Conservation (phyloP, 2,888 invertebrate genomes). For the Salpingus planirostris region DNA sequence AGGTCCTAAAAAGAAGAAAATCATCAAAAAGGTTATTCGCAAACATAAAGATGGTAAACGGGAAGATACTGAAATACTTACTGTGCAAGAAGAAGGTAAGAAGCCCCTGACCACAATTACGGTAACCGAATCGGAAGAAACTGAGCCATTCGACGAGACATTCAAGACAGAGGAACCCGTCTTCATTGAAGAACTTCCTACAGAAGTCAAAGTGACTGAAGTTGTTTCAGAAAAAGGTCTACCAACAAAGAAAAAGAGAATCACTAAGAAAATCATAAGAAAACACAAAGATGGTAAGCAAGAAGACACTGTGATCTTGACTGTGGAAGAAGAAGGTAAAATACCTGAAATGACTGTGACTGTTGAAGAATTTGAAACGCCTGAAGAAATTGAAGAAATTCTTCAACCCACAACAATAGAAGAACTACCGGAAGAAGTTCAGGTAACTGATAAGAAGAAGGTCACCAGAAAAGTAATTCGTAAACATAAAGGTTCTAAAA, state of each 20-base stretch:
- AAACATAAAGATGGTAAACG: conserved; percentile 33
- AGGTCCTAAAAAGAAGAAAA: conserved; percentile 28
- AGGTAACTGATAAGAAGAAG: conserved; percentile 21
- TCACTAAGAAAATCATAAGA: conserved; percentile 22
- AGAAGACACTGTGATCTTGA: conserved; percentile 31
- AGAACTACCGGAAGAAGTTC: conserved; percentile 21
- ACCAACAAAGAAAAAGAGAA: conserved; percentile 1
- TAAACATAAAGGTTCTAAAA: conserved; percentile 22
- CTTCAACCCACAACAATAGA: conserved; percentile 15
- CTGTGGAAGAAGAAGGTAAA: conserved; percentile 22
- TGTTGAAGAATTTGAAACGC: conserved; percentile 18
- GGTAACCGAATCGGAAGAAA: conserved; percentile 15
- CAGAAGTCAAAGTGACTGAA: conserved; percentile 23
- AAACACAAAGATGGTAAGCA: conserved; percentile 26
- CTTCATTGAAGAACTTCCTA: conserved; percentile 26
- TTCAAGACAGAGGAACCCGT: conserved; percentile 6
- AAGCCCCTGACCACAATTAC: conserved; percentile 36
- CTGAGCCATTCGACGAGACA: conserved; percentile 2
- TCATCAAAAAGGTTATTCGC: conserved; percentile 37
- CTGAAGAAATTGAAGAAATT: conserved; percentile 18
- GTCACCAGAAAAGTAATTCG: conserved; percentile 14
- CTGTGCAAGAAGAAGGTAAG: conserved; percentile 40
- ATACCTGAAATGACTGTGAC: conserved; percentile 7
- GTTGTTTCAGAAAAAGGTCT: conserved; percentile 25
- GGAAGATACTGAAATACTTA: conserved; percentile 41